Conservation (phyloP, 1,140 invertebrate species). For the Nephotettix cincticeps region DNA sequence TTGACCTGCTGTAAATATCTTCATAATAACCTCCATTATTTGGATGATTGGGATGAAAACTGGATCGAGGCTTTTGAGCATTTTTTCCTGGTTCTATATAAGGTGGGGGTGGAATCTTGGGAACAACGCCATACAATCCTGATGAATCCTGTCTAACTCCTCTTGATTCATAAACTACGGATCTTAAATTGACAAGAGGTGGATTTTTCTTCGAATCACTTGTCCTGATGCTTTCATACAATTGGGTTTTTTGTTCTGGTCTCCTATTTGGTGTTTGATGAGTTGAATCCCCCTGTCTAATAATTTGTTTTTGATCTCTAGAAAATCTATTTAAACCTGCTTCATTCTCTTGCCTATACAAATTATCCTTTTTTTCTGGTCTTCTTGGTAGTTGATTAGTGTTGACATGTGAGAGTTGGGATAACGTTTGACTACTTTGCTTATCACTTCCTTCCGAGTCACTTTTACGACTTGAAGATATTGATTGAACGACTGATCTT, state of each 20-base stretch:
- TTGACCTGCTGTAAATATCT: slow-evolving; percentile 1
- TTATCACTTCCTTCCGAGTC: not conserved
- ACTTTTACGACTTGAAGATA: not conserved
- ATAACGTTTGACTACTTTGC: not conserved
- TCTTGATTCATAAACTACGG: slow-evolving; percentile 7
- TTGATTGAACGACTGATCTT: not conserved
- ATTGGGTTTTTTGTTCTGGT: not conserved
- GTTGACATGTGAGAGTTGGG: not conserved
- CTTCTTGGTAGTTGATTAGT: not conserved
- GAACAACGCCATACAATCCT: not conserved
- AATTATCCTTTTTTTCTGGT: not conserved
- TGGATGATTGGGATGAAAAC: not conserved
- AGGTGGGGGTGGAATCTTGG: slow-evolving; percentile 9
- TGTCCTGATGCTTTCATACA: not conserved
- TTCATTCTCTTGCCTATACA: not conserved
- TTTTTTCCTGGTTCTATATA: not conserved
- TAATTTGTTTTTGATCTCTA: too few relatives aligned
- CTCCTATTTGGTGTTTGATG: not conserved
- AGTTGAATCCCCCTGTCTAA: too few relatives aligned
- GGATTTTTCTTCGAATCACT: not conserved
- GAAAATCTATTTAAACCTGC: too few relatives aligned
- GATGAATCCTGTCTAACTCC: not conserved
- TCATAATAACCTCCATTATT: not conserved
- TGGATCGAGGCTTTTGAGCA: not conserved
- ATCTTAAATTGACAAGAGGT: not conserved